Percentiles rank a stretch among this genome's conserved stretches.
Conservation (phyloP, 2,888 invertebrate species). For the Chrysodeixis includens region DNA sequence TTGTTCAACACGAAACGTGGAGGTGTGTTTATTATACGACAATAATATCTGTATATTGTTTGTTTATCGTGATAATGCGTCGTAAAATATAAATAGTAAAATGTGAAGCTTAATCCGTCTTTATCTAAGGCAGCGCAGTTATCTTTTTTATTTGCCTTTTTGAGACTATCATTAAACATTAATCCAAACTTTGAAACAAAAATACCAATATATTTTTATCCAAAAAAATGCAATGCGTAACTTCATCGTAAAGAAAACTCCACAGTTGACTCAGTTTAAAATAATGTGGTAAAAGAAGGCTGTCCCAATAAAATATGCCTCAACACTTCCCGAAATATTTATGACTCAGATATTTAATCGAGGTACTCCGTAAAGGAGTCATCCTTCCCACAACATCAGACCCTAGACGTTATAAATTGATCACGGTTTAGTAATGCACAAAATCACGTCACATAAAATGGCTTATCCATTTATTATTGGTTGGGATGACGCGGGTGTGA, state of each 20-base stretch:
- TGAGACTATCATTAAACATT: too few species aligned
- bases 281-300: neutral
- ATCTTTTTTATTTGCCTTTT: neutral
- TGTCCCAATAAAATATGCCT: neutral
- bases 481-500: conserved; percentile 60
- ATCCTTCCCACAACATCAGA: conserved; percentile 12
- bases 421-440: conserved; percentile 33
- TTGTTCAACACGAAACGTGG: conserved; percentile 34
- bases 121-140: neutral
- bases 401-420: conserved; percentile 33
- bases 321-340: neutral
- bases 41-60: neutral
- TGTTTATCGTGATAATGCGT: neutral
- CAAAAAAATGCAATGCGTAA: too few species aligned
- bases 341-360: neutral
- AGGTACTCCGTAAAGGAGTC: neutral
- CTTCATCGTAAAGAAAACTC: neutral
- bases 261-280: neutral
- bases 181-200: too few species aligned
- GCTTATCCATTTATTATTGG: conserved; percentile 55
- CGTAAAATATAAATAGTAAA: neutral
- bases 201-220: too few species aligned
- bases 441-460: conserved; percentile 42
- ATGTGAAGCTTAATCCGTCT: neutral
- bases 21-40: conserved; percentile 9